Percentiles rank a stretch among this genome's conserved stretches.
Conservation (phyloP, 2,888 invertebrate species). For the Alviniconcha strummeri region DNA sequence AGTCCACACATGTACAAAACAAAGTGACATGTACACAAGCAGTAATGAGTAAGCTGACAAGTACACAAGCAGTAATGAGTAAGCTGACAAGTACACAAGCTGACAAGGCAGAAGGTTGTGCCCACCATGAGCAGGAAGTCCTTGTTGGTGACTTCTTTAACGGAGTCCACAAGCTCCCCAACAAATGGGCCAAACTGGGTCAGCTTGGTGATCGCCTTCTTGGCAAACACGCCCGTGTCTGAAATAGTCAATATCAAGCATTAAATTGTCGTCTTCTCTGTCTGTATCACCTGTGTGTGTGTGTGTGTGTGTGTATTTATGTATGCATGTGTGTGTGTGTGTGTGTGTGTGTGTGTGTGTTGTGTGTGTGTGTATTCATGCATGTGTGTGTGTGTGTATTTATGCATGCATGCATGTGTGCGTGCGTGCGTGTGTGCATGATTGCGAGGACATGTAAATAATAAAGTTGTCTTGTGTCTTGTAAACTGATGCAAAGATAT, state of each 20-base stretch:
- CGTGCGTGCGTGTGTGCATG: neutral
- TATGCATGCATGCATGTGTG: neutral
- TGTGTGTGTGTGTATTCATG: neutral
- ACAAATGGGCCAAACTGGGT: conserved; percentile 88
- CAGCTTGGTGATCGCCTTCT: conserved; percentile 81
- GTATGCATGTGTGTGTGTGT: neutral
- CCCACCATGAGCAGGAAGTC: conserved; percentile 60
- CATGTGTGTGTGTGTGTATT: neutral
- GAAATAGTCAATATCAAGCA: conserved; percentile 9
- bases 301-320: neutral
- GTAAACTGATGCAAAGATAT: too few relatives aligned
- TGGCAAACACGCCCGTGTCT: conserved; percentile 80
- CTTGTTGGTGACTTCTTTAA: conserved; percentile 45
- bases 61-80: neutral
- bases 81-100: neutral
- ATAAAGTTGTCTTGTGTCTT: too few relatives aligned
- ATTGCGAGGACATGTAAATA: too few relatives aligned
- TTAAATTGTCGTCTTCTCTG: neutral
- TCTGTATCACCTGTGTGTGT: neutral
- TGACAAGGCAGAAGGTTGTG: neutral
- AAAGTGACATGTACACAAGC: neutral
- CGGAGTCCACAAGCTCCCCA: conserved; percentile 75
- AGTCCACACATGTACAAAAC: neutral
- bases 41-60: neutral
- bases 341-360: neutral